Conservation (phyloP, 2,888 invertebrate species). For the Orchesella flavescens region DNA sequence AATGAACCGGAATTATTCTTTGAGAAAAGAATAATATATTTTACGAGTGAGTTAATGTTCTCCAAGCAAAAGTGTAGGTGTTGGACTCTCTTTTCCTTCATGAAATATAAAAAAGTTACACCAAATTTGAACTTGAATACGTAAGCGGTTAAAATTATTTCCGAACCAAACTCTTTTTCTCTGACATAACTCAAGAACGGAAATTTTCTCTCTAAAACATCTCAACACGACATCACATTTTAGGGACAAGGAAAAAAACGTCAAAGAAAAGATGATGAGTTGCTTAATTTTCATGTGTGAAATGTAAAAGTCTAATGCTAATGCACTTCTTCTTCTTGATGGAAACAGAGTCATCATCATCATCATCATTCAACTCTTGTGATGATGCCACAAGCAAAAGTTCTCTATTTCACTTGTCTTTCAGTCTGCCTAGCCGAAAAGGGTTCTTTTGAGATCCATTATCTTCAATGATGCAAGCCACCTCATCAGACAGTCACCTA, state of each 20-base stretch:
- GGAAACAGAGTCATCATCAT: slow-evolving; percentile 3
- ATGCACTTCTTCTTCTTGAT: not conserved
- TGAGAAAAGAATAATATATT: too few relatives aligned
- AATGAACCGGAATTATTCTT: too few relatives aligned
- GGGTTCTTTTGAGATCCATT: not conserved
- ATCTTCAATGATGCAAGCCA: slow-evolving; percentile 13
- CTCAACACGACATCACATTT: slow-evolving; percentile 14
- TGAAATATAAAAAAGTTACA: too few relatives aligned
- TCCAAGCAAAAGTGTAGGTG: too few relatives aligned
- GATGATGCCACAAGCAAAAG: not conserved
- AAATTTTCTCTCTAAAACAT: not conserved
- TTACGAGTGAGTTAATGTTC: too few relatives aligned
- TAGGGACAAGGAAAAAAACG: not conserved
- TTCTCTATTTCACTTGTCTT: not conserved
- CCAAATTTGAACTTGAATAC: too few relatives aligned
- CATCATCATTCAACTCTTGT: not conserved
- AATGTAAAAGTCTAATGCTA: not conserved
- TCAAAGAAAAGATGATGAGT: slow-evolving; percentile 15
- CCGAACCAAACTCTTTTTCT: not conserved
- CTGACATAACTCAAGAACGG: not conserved
- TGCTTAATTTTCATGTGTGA: slow-evolving; percentile 20
- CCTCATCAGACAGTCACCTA: not conserved
- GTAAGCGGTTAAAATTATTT: not conserved
- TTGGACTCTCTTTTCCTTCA: too few relatives aligned
- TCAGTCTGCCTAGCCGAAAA: not conserved